Evolutionary conservation across 1,140 invertebrate genomes (phyloP).

Genomic region (Hyposmocoma kahamanoa): DNA sequence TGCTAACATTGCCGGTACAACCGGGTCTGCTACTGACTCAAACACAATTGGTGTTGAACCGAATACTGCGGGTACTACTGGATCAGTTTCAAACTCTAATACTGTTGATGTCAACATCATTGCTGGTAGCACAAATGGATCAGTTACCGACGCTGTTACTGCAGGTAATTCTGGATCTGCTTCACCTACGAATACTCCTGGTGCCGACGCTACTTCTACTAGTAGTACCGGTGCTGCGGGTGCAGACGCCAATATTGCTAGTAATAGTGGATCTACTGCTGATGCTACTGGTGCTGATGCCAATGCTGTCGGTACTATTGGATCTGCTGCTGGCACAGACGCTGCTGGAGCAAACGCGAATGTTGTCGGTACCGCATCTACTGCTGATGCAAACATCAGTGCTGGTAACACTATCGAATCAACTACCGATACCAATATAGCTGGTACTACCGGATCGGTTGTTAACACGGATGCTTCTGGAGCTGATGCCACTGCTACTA

Average conservation of each 20-base stretch:
- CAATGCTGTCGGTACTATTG: neutral
- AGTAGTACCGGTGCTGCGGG: neutral
- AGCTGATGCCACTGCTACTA: neutral
- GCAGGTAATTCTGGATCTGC: no score
- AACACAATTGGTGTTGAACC: no score
- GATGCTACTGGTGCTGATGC: neutral
- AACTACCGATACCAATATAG: no score
- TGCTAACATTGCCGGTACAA: no score
- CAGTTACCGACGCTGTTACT: neutral
- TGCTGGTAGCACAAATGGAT: neutral
- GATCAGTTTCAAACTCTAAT: neutral
- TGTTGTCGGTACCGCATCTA: constrained; percentile 1
- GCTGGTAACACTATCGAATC: neutral
- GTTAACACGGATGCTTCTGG: neutral
- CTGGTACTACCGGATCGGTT: no score
- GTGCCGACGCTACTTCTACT: neutral
- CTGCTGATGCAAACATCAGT: neutral
- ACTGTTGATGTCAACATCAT: neutral
- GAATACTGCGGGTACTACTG: neutral
- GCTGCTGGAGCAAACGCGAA: neutral
- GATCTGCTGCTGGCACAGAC: neutral
- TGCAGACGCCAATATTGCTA: neutral
- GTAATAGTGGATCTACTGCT: neutral
- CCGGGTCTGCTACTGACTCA: neutral
- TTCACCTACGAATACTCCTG: neutral